Base-by-base conservation (phyloP, 1,140 invertebrate species). In the Drosophila subpulchrella region DNA sequence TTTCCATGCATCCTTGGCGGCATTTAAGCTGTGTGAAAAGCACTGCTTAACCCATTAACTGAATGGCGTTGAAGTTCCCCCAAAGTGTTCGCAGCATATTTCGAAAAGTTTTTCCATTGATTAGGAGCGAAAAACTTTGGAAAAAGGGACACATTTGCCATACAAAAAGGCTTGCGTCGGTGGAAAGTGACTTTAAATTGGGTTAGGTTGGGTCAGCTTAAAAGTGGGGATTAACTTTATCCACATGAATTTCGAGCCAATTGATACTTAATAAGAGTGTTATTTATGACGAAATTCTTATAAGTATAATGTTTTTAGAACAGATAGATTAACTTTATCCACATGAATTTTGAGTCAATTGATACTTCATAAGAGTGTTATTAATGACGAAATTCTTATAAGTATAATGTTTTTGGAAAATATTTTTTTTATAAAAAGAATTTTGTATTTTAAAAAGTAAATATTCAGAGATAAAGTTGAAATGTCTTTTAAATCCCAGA, bases 31-130 rank as follows among this genome's bases (percentile, higher is more conserved):
- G 65, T 70, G 63, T 27, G 62, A 67, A 60, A 61, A 60, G 41
- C 46, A n/a, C 44, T 15, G 68, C 65, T 72, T 70, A 70, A 70
- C 65, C 65, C 65, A 72, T 60, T 68, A 68, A 53, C 65, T 68
- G 38, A 68, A 44, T 38, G 47, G 60, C n/a, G 60, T 38, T 66
- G 13, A 66, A 68, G 60, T 66, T 51, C 15, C 12, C 46, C 12
- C 24, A 51, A 66, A 68, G 44, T 67, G 32, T 67, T 65, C 12
- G 36, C 46, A 51, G 60, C 38, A 42, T 38, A 50, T 68, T 68
- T 4, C n/a, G 20, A 7, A 32, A 66, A 68, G 8, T 38, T 68
- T 48, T 53, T 53, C 65, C 32, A 53, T 66, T 68, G 65, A 68
- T 66, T 51, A 42, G 46, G 60, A 12, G 12, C 11, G 61, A 60